Percentiles rank a stretch among this genome's conserved stretches.
Conservation (phyloP, 2,797 vertebrate species). For the Diglossa cyanea region DNA sequence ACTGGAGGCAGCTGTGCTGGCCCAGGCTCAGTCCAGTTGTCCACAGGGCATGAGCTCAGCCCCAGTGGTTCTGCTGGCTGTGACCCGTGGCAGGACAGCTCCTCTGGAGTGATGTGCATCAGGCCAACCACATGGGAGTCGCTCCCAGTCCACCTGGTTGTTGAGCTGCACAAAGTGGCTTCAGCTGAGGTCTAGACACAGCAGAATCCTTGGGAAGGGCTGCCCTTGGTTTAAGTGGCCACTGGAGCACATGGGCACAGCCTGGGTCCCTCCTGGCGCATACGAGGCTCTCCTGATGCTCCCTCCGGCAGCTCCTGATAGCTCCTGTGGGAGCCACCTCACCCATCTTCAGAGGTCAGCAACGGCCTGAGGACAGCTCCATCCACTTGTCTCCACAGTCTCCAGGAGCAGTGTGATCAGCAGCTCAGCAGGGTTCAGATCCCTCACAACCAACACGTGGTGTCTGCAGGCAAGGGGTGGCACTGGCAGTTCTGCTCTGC, state of each 20-base stretch:
- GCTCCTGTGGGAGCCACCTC: not conserved
- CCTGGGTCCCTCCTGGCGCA: fast-evolving
- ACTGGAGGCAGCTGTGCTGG: not conserved
- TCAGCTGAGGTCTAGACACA: not conserved
- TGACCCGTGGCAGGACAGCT: not conserved
- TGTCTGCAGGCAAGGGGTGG: not conserved
- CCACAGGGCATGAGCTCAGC: not conserved
- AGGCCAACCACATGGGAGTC: fast-evolving
- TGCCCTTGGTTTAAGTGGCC: not conserved
- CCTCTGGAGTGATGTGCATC: not conserved
- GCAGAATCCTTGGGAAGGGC: not conserved
- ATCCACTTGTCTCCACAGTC: fast-evolving
- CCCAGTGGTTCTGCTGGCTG: not conserved
- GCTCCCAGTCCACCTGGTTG: not conserved
- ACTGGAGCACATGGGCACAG: fast-evolving
- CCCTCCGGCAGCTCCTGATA: fast-evolving
- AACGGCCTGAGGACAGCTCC: not conserved
- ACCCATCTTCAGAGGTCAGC: not conserved
- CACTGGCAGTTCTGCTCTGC: not conserved
- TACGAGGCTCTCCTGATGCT: fast-evolving
- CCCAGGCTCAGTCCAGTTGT: not conserved
- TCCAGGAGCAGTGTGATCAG: fast-evolving
- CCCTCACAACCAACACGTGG: fast-evolving
- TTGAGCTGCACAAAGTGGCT: not conserved
- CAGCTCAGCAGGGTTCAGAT: not conserved